Conservation (phyloP, 2,113 vertebrate genomes). For the Agelaius tricolor region DNA sequence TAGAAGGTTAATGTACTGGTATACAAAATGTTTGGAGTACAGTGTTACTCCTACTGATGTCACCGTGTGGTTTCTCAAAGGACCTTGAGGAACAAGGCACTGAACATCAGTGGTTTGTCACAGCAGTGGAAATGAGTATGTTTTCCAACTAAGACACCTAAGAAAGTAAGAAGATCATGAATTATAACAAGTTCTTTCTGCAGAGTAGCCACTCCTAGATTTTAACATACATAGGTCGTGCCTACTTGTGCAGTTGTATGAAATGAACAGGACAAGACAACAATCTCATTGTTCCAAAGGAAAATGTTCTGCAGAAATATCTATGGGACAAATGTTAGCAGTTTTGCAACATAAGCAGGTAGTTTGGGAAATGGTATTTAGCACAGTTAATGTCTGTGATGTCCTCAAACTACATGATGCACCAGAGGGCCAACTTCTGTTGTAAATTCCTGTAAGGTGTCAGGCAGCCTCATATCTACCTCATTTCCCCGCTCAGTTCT, state of each 20-base stretch:
- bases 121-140: not conserved
- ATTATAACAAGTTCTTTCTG: not conserved
- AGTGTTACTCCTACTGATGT: not conserved
- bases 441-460: not conserved
- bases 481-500: constrained; percentile 72
- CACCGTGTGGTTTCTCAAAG: not conserved
- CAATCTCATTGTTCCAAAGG: not conserved
- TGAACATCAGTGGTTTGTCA: not conserved
- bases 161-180: not conserved
- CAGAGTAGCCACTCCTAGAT: not conserved
- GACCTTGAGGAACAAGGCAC: not conserved
- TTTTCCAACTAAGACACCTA: not conserved
- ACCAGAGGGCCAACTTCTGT: not conserved
- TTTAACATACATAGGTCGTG: not conserved
- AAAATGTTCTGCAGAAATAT: not conserved
- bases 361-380: not conserved
- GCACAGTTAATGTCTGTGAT: not conserved
- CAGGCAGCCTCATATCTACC: constrained; percentile 60
- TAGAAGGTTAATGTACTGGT: not conserved
- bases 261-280: not conserved
- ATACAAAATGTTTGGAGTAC: not conserved
- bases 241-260: not conserved
- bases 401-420: not conserved
- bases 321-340: not conserved
- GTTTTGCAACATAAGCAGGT: not conserved